Evolutionary conservation across 92 coral and sea anemone genomes (phyloP).

Genomic region (Porites lobata): DNA sequence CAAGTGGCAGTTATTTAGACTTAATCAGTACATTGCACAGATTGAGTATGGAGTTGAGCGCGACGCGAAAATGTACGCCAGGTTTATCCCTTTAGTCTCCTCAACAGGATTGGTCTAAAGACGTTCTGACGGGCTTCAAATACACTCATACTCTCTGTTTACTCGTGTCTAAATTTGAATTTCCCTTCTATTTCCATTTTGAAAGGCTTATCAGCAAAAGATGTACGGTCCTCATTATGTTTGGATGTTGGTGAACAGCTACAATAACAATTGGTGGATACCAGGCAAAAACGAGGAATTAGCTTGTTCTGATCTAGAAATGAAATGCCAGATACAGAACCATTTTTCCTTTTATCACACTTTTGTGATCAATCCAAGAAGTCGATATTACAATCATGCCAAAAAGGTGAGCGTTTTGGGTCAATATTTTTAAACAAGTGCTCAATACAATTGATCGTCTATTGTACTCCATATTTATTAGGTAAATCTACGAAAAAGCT

Average conservation of each 20-base stretch:
- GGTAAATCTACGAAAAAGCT: too few relatives aligned
- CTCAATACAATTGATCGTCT: too few relatives aligned
- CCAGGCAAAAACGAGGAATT: constrained; percentile 67
- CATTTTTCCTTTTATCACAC: constrained; percentile 58
- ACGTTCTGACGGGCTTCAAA: too few relatives aligned
- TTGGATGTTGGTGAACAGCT: constrained; percentile 78
- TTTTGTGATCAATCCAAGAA: not conserved
- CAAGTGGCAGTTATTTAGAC: too few relatives aligned
- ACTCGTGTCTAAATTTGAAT: too few relatives aligned
- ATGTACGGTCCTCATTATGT: constrained; percentile 98
- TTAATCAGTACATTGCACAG: too few relatives aligned
- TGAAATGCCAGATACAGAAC: constrained; percentile 92
- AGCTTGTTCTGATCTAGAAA: constrained; percentile 84
- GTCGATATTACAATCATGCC: not conserved
- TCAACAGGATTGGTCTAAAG: not conserved
- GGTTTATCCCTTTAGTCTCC: too few relatives aligned
- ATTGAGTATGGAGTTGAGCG: too few relatives aligned
- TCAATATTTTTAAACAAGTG: not conserved
- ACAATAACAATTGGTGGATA: constrained; percentile 81
- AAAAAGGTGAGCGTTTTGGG: constrained; percentile 20
- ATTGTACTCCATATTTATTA: too few relatives aligned
- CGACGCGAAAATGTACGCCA: too few relatives aligned
- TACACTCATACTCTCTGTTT: too few relatives aligned
- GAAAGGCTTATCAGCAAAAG: constrained; percentile 80
- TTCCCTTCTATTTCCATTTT: not conserved